These are phyloP conservation scores for Simalia tracyae DNA, from an alignment of 2,797 vertebrate genomes.

Conservation along the genomic window DNA sequence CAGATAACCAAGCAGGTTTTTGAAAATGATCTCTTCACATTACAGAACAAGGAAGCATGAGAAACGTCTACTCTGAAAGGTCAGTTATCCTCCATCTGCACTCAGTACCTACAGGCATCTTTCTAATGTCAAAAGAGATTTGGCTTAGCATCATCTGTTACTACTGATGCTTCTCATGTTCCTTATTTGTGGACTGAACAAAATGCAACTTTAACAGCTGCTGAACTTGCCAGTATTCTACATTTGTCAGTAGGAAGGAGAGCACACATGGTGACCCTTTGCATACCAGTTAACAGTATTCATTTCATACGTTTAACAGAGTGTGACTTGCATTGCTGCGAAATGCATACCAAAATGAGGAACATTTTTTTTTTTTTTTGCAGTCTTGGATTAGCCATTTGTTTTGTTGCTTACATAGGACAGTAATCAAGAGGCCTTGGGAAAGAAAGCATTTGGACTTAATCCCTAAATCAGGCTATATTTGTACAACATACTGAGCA, in stretches of 20 bases:
- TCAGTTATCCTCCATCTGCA: constrained; percentile 47
- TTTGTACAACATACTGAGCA: too few species aligned
- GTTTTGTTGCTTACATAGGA: neutral
- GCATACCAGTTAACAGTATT: neutral
- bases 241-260: constrained; percentile 2
- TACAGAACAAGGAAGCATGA: constrained; percentile 15
- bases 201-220: constrained; percentile 24
- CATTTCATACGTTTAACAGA: neutral
- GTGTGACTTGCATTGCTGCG: constrained; percentile 11
- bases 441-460: neutral
- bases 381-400: neutral
- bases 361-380: neutral
- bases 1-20: constrained; percentile 24
- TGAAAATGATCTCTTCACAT: constrained; percentile 17
- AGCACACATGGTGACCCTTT: constrained; percentile 5
- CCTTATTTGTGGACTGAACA: neutral
- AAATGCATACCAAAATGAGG: neutral
- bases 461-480: neutral
- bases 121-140: constrained; percentile 43
- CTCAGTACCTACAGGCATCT: constrained; percentile 41
- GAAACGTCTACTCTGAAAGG: constrained; percentile 31
- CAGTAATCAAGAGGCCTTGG: neutral
- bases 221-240: neutral
- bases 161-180: constrained; percentile 7
- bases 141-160: constrained; percentile 1